Conservation (phyloP, 2,888 invertebrate species). For the Ischnura elegans region DNA sequence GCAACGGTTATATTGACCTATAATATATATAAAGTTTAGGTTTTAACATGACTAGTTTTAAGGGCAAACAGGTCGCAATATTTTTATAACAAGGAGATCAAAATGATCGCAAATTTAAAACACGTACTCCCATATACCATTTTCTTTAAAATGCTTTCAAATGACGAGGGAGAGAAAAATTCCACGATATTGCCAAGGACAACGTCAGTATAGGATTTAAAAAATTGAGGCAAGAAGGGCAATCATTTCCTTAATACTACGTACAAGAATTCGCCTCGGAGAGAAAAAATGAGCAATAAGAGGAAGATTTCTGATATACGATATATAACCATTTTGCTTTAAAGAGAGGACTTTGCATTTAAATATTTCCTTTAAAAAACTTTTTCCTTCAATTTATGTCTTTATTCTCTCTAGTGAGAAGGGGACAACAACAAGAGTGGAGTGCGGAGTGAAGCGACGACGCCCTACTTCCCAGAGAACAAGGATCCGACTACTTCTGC, state of each 20-base stretch:
- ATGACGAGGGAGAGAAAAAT: slow-evolving; percentile 64
- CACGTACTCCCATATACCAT: slow-evolving; percentile 50
- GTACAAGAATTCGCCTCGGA: slow-evolving; percentile 60
- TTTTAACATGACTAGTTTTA: slow-evolving; percentile 66
- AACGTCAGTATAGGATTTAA: slow-evolving; percentile 62
- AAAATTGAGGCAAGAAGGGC: slow-evolving; percentile 67
- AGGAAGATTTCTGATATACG: slow-evolving; percentile 44
- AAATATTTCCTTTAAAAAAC: background rate
- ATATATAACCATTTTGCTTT: slow-evolving; percentile 47
- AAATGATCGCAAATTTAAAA: slow-evolving; percentile 64
- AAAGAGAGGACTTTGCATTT: slow-evolving; percentile 45
- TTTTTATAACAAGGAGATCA: slow-evolving; percentile 65
- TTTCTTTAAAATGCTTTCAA: slow-evolving; percentile 55
- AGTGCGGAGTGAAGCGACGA: slow-evolving; percentile 5
- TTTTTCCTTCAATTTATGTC: background rate
- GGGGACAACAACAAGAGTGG: slow-evolving; percentile 39
- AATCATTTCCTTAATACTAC: background rate
- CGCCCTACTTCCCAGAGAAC: slow-evolving; percentile 64
- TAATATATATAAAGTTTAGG: slow-evolving; percentile 66
- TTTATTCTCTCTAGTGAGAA: slow-evolving; percentile 17
- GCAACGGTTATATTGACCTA: slow-evolving; percentile 66
- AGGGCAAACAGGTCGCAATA: slow-evolving; percentile 67
- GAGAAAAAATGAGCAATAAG: slow-evolving; percentile 63
- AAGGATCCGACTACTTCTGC: slow-evolving; percentile 66
- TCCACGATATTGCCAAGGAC: slow-evolving; percentile 55